These are phyloP conservation scores for Drosophila repletoides DNA, from an alignment of 1,140 invertebrate species.

Conservation along the genomic window DNA sequence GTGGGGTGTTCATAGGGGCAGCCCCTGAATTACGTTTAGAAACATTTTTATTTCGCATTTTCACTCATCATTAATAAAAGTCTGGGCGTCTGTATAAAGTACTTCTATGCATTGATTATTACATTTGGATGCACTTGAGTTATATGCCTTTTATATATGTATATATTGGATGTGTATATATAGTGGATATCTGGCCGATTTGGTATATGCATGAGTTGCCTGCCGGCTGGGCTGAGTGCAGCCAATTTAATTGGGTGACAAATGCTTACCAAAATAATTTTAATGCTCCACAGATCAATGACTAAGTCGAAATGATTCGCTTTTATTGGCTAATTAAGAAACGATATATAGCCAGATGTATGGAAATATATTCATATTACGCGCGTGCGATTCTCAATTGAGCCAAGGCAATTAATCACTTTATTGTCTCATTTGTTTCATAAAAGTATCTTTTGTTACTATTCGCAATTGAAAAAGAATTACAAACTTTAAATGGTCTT, in stretches of 20 bases:
- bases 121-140: slow-evolving; percentile 60
- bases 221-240: slow-evolving; percentile 37
- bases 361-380: slow-evolving; percentile 29
- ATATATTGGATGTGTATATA: not conserved
- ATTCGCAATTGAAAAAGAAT: no score
- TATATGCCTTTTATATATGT: slow-evolving; percentile 9
- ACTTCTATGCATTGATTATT: slow-evolving; percentile 57
- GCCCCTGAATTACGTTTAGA: slow-evolving; percentile 11
- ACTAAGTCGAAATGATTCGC: slow-evolving; percentile 77
- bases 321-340: slow-evolving; percentile 78
- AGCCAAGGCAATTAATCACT: slow-evolving; percentile 71
- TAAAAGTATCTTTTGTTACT: no score
- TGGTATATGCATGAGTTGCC: slow-evolving; percentile 26
- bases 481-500: no score
- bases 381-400: slow-evolving; percentile 68
- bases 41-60: slow-evolving; percentile 67
- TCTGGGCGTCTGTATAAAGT: slow-evolving; percentile 53
- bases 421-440: slow-evolving; percentile 14
- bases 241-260: slow-evolving; percentile 78
- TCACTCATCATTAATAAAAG: slow-evolving; percentile 79
- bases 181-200: not conserved
- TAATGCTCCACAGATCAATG: slow-evolving; percentile 74
- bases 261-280: slow-evolving; percentile 73
- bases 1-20: not conserved
- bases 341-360: slow-evolving; percentile 40